Evolutionary conservation across 2,113 vertebrate species (phyloP), one percentile per base, ranked within the genome.

Genomic region (Hippocampus guttulatus): DNA sequence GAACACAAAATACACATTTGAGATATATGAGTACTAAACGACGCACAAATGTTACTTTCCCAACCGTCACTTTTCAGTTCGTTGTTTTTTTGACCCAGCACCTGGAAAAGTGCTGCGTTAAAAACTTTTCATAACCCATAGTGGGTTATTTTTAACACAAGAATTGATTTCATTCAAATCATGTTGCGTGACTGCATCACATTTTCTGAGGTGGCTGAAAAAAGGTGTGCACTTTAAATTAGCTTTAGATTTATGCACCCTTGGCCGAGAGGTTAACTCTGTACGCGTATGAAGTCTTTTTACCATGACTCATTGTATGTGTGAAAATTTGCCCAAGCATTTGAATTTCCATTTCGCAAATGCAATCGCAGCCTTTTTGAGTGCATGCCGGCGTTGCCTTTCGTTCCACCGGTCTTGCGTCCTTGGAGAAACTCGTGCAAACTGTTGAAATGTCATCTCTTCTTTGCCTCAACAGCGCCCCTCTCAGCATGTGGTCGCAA

Each of bases 401-500:
- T 30, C 12, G 25, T 58, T 58, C 14, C 10, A 23, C 21, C 7
- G 8, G 27, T 60, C 52, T 54, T n/a, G 52, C 11, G 8, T 55
- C 52, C 2, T 40, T 67, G 49, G 63, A 71, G 27, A 76, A 71
- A 68, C 51, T 84, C 71, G 47, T 16, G 55, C 14, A 41, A 6
- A 25, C 2, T 67, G 62, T 73, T 67, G 11, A 64, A 62, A 71
- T 73, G 64, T 64, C 33, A 58, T 62, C 70, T 85, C 66, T 69
- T 12, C 38, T 11, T 70, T 83, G 77, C 81, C 87, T 84, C 84
- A 87, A 85, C 80, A 89, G 88, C 84, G 85, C 87, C 87, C 86
- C 81, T 87, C 84, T 82, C 87, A 78, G 89, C 75, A 73, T 71
- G 16, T 54, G 49, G 40, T 45, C 64, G 25, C 64, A 49, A 27